phyloP scores from a whole-genome alignment of 2,888 invertebrate genomes.

The Melangyna quadrimaculata region DNA sequence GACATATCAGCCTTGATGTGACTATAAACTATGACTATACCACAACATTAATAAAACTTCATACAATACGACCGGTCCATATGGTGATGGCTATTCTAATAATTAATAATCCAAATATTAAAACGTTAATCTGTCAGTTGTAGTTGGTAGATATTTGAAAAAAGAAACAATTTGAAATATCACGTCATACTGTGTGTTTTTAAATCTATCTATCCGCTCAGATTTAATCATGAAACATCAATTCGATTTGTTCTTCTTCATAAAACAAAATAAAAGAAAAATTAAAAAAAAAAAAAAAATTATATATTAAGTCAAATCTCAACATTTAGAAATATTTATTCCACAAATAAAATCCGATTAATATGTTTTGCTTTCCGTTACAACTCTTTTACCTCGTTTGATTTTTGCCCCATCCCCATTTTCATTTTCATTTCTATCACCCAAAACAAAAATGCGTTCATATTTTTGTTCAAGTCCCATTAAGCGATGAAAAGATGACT shows the following conservation, averaged over 20 bases:
- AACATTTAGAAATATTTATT: slow-evolving; percentile 27
- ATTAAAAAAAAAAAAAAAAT: neutral
- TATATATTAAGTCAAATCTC: neutral
- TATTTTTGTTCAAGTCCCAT: slow-evolving; percentile 41
- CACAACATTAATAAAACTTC: slow-evolving; percentile 7
- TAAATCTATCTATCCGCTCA: neutral
- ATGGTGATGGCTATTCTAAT: slow-evolving; percentile 21
- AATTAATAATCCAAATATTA: slow-evolving; percentile 18
- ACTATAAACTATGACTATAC: no score
- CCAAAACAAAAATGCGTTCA: neutral
- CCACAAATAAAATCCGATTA: slow-evolving; percentile 52
- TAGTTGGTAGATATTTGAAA: no score
- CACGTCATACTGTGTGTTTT: slow-evolving; percentile 15
- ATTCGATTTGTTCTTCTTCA: neutral
- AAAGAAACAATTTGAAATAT: neutral
- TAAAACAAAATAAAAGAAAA: neutral
- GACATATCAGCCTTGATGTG: slow-evolving; percentile 46
- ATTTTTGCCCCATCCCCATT: neutral
- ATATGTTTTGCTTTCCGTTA: neutral
- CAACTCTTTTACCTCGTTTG: neutral
- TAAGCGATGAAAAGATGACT: slow-evolving; percentile 16
- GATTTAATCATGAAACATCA: slow-evolving; percentile 5
- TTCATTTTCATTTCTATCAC: no score
- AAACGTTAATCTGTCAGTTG: slow-evolving; percentile 16
- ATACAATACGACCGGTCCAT: slow-evolving; percentile 3